Base-by-base conservation (phyloP, 2,113 vertebrate genomes). In the Empidonax traillii region DNA sequence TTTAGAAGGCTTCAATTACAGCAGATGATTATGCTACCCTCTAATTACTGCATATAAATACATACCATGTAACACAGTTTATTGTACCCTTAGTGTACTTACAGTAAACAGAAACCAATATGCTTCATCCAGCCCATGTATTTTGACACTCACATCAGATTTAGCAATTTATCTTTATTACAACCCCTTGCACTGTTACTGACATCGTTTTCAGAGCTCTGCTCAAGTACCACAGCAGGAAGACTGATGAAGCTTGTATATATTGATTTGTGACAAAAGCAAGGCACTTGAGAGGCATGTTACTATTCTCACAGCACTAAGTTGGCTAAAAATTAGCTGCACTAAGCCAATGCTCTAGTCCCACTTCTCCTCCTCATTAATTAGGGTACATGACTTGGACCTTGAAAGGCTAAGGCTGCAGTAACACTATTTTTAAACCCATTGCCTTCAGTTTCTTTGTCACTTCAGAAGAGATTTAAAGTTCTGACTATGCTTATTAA, bases 101-200 rank as follows among this genome's bases (percentile, higher is more conserved):
- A 90, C 69, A 95, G 83, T 66, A 96, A 96, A 96, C 9, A 96
- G 77, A 87, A 89, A 89, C 65, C 92, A 92, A 76, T 74, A 59
- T 20, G 65, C 47, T 92, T 81, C 79, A 72, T 28, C 61, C 76
- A 72, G 46, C 65, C 46, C 63, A 30, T 93, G 81, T 85, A 94
- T 92, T 97, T 95, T 89, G 80, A 87, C 82, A 95, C 71, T 81
- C 56, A 61, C 66, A 83, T 83, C 39, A 47, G 56, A 80, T 81
- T 68, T 87, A 89, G 79, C 81, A 86, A 94, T 75, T 91, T 94
- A 66, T 89, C 96, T 97, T 94, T 79, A 87, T 96, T 96, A 93
- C 19, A 87, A 52, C 67, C 53, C 85, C 75, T 80, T 86, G 82
- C 61, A 90, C 84, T 55, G 66, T 82, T 94, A 62, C 87, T 89